Conservation (phyloP, 1,140 invertebrate genomes). For the Goniozus legneri region DNA sequence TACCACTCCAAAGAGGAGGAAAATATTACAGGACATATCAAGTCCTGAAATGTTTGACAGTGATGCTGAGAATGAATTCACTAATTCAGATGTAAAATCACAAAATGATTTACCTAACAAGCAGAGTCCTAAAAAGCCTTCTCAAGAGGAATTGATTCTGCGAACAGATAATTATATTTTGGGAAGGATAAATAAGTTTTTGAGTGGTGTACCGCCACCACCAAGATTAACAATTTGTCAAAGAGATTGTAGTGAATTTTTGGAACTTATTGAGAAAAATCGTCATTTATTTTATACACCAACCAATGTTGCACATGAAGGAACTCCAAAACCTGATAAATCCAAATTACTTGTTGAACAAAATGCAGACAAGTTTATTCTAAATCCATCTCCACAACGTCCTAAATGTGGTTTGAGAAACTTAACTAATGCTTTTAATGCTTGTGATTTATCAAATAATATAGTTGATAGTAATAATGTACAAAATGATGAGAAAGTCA, state of each 20-base stretch:
- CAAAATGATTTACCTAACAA: background rate
- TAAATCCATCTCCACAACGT: constrained; percentile 12
- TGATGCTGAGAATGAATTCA: constrained; percentile 33
- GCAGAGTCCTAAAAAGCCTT: constrained; percentile 26
- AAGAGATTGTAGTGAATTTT: constrained; percentile 61
- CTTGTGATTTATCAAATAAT: constrained; percentile 24
- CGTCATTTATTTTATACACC: constrained; percentile 43
- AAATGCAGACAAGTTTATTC: constrained; percentile 9
- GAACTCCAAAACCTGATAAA: constrained; percentile 7
- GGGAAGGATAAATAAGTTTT: constrained; percentile 36
- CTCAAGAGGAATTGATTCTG: constrained; percentile 33
- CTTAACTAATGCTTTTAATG: constrained; percentile 37
- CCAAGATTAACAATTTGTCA: constrained; percentile 63
- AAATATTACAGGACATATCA: constrained; percentile 16
- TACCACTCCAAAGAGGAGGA: constrained; percentile 8
- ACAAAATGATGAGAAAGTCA: constrained; percentile 3
- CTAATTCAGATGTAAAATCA: constrained; percentile 3
- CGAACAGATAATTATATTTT: constrained; percentile 35
- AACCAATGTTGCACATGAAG: constrained; percentile 38
- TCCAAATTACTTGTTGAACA: constrained; percentile 4
- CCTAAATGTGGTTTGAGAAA: constrained; percentile 27
- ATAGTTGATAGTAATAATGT: constrained; percentile 4
- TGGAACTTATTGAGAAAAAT: constrained; percentile 50
- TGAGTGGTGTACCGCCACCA: constrained; percentile 62
- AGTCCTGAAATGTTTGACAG: constrained; percentile 50